A percentile compares a stretch with the other conserved stretches of the same genome.
These are phyloP conservation scores for Oreortyx pictus DNA, from an alignment of 2,797 vertebrate genomes.

Conservation along the genomic window DNA sequence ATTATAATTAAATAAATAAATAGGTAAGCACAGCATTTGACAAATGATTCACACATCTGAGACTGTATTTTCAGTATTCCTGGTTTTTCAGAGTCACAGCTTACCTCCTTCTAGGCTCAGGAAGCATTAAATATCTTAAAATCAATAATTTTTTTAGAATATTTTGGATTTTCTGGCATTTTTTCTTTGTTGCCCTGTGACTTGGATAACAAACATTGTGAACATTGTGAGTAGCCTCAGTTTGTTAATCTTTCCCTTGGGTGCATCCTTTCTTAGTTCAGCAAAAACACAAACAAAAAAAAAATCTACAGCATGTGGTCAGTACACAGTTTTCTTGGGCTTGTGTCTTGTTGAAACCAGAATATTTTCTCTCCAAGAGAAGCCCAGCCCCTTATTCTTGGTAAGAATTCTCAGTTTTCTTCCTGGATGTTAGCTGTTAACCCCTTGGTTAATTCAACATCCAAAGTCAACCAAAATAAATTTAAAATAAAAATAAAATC, in stretches of 20 bases:
- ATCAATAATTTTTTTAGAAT: constrained; percentile 45
- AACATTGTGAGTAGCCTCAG: constrained; percentile 59
- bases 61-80: neutral
- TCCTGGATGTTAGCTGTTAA: constrained; percentile 51
- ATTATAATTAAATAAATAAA: neutral
- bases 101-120: neutral
- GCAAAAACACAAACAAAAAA: constrained; percentile 68
- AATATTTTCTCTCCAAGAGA: constrained; percentile 56
- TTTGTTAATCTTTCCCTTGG: constrained; percentile 67
- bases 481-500: neutral
- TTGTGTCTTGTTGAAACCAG: constrained; percentile 64
- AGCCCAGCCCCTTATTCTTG: constrained; percentile 42
- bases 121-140: constrained; percentile 14
- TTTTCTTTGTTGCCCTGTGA: constrained; percentile 60
- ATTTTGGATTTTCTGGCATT: constrained; percentile 50
- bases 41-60: neutral
- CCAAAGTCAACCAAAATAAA: neutral
- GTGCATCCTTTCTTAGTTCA: constrained; percentile 71
- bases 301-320: constrained; percentile 66
- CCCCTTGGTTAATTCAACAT: constrained; percentile 3
- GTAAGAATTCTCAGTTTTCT: constrained; percentile 51
- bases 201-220: constrained; percentile 65
- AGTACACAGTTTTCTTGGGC: constrained; percentile 25
- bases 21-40: neutral
- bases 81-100: neutral